Base-by-base conservation (phyloP, 1,140 invertebrate genomes). In the Lutraria rhynchaena region DNA sequence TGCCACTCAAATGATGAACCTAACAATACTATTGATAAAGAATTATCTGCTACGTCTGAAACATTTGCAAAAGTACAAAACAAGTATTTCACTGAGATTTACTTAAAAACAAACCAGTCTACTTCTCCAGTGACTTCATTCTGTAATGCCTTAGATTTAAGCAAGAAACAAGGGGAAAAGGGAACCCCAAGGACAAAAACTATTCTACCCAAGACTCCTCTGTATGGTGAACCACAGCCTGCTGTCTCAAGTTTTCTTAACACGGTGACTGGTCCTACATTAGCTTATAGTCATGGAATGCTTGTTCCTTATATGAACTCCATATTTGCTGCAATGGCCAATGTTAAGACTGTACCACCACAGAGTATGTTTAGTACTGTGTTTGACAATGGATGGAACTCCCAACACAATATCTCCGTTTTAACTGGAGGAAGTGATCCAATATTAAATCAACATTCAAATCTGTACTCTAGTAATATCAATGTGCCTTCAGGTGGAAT, bases 221-320 rank as follows among this genome's bases (percentile, higher is more conserved):
- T 58, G 33, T 60, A 60, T 33, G 57, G 55, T 29, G 57, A 75
- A 44, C 73, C 73, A 27, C 9, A 13, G 24, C 41, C 63, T 61
- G 57, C 73, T 19, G 15, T 75, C 29, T 61, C 73, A 15, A 3
- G 37, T n/a, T 3, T 61, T 17, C 24, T 75, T 3, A 61, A 75
- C 29, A 24, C 55, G 22, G 9, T 61, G 5, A 27, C n/a, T n/a
- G 58, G 24, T 31, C 73, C 73, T 44, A 61, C 73, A 11, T 44
- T 75, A 15, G 35, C 73, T 15, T 75, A 75, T 41, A 60, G 29
- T 61, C 53, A 55, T 60, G 73, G 55, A 24, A 46, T 75, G 73
- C 35, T 75, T 17, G 73, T 75, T n/a, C 73, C 73, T 11, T 75
- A 75, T 24, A 61, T 63, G 57, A 63, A 75, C n/a, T 63, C 73